These are phyloP conservation scores for Miniopterus natalensis DNA, from an alignment of 2,113 vertebrate species.

Conservation along the genomic window DNA sequence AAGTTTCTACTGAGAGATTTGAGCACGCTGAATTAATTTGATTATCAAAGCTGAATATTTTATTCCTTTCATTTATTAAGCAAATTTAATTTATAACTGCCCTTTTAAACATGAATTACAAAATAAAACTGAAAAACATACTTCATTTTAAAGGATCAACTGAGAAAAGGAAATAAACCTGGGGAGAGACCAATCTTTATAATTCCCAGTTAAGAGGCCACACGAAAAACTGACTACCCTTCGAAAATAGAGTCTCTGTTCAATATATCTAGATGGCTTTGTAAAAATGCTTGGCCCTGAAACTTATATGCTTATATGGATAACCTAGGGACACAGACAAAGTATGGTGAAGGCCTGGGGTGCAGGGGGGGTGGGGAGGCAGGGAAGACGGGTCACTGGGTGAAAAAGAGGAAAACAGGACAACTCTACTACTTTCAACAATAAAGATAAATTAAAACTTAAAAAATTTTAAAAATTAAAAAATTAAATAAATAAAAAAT, in stretches of 20 bases:
- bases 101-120: slow-evolving; percentile 23
- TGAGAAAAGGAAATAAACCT: not conserved
- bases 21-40: not conserved
- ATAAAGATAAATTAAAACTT: no score
- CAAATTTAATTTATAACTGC: not conserved
- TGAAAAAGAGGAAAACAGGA: no score
- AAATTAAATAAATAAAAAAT: not conserved
- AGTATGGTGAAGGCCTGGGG: no score
- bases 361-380: no score
- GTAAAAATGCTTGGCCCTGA: not conserved
- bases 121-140: slow-evolving; percentile 16
- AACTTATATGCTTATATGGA: no score
- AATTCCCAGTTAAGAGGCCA: not conserved
- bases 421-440: no score
- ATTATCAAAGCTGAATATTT: slow-evolving; percentile 10
- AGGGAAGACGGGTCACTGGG: no score
- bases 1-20: not conserved
- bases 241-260: not conserved
- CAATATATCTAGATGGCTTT: not conserved
- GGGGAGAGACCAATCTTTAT: not conserved
- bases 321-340: no score
- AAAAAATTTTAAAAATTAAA: no score
- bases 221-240: not conserved
- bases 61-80: slow-evolving; percentile 44
- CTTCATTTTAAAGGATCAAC: not conserved